Evolutionary conservation across 2,888 invertebrate species (phyloP).

Genomic region (Pterostichus niger): DNA sequence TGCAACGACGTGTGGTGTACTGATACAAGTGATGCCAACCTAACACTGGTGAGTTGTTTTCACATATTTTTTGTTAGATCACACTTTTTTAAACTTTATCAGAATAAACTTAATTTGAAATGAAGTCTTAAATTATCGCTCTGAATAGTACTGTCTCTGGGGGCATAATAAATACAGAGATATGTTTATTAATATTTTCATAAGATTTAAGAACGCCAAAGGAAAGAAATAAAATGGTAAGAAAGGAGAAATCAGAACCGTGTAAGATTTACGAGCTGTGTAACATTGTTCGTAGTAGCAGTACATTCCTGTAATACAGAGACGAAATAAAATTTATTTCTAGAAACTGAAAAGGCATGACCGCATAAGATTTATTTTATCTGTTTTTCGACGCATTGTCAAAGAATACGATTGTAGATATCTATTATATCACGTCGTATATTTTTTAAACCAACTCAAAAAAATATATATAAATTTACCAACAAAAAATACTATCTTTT

Average conservation of each 20-base stretch:
- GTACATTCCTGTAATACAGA: conserved; percentile 43
- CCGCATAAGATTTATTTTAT: conserved; percentile 54
- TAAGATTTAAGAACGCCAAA: conserved; percentile 8
- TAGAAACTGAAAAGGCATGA: conserved; percentile 43
- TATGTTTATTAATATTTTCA: conserved; percentile 28
- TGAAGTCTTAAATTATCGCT: too few relatives aligned
- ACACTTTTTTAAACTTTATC: too few relatives aligned
- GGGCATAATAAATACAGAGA: conserved; percentile 3
- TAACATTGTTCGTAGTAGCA: conserved; percentile 28
- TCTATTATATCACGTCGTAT: conserved; percentile 50
- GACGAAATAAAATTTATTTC: conserved; percentile 55
- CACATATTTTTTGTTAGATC: too few relatives aligned
- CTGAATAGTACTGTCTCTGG: too few relatives aligned
- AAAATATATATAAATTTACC: not conserved
- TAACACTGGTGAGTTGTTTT: too few relatives aligned
- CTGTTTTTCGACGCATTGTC: conserved; percentile 43
- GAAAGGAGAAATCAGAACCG: conserved; percentile 19
- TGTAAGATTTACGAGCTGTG: conserved; percentile 46
- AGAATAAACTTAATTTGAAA: too few relatives aligned
- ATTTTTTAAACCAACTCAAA: conserved; percentile 17
- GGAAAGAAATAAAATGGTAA: conserved; percentile 30
- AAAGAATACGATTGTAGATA: conserved; percentile 44
- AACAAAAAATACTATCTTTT: not conserved
- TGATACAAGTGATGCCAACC: too few relatives aligned
- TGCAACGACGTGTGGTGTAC: too few relatives aligned